Conservation (phyloP, 2,888 invertebrate species). For the Patella pellucida region DNA sequence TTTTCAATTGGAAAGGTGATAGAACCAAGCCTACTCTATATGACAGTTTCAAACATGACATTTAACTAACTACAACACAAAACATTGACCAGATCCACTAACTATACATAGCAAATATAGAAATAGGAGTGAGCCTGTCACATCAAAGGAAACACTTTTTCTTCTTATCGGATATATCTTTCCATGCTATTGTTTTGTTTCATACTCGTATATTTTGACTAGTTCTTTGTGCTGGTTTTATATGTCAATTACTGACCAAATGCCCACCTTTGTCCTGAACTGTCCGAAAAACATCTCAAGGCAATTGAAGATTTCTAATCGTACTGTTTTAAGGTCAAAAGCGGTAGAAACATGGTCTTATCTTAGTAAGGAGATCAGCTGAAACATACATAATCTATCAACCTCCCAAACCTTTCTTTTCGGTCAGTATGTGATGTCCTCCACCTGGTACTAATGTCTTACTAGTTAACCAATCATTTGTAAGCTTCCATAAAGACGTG, state of each 20-base stretch:
- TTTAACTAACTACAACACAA: neutral
- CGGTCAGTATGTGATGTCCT: neutral
- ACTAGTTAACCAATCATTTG: no score
- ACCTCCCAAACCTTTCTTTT: neutral
- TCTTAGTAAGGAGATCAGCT: neutral
- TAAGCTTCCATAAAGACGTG: no score
- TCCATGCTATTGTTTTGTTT: neutral
- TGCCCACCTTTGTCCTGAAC: neutral
- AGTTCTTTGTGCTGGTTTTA: neutral
- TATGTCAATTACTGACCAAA: constrained; percentile 7
- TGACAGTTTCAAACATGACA: constrained; percentile 1
- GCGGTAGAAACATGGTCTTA: neutral
- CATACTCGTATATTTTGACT: no score
- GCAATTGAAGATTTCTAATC: constrained; percentile 7
- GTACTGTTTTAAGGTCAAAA: neutral
- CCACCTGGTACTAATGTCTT: neutral
- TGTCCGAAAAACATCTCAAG: neutral
- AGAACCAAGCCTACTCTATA: no score
- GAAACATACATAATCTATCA: neutral
- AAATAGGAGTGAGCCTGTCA: neutral
- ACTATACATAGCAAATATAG: neutral
- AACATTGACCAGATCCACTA: neutral
- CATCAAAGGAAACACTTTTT: constrained; percentile 5
- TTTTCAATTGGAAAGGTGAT: no score
- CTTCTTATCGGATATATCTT: constrained; percentile 2